These are phyloP conservation scores for Microplitis demolitor DNA, from an alignment of 1,140 invertebrate genomes.

Conservation along the genomic window DNA sequence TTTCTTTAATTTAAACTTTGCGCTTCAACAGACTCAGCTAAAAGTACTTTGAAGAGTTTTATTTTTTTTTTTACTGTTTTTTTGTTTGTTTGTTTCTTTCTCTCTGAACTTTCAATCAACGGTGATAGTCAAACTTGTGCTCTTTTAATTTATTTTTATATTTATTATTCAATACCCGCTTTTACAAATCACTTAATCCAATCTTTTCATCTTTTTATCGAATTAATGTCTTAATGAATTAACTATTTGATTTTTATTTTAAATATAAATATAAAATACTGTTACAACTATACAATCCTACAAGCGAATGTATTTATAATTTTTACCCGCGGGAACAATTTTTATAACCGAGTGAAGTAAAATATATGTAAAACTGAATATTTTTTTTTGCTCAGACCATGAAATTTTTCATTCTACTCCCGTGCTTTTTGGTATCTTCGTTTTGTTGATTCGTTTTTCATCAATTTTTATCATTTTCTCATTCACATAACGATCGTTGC, in stretches of 20 bases:
- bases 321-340: not conserved
- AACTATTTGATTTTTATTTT: no score
- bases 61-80: not conserved
- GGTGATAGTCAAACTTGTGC: not conserved
- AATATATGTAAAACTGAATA: not conserved
- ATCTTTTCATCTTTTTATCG: not conserved
- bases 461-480: not conserved
- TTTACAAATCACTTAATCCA: not conserved
- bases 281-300: not conserved
- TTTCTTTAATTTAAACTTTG: slow-evolving; percentile 4
- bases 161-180: not conserved
- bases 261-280: not conserved
- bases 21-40: not conserved
- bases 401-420: not conserved
- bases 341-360: not conserved
- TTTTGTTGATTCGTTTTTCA: slow-evolving; percentile 1
- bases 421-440: slow-evolving; percentile 1
- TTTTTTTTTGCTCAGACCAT: not conserved
- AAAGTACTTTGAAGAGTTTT: not conserved
- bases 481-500: not conserved
- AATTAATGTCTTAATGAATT: not conserved
- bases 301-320: slow-evolving; percentile 4
- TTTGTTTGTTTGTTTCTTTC: not conserved
- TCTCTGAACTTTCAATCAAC: not conserved
- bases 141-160: not conserved